A percentile compares a stretch with the other conserved stretches of the same genome.
Conservation (phyloP, 2,113 vertebrate species). For the Caranx melampygus region DNA sequence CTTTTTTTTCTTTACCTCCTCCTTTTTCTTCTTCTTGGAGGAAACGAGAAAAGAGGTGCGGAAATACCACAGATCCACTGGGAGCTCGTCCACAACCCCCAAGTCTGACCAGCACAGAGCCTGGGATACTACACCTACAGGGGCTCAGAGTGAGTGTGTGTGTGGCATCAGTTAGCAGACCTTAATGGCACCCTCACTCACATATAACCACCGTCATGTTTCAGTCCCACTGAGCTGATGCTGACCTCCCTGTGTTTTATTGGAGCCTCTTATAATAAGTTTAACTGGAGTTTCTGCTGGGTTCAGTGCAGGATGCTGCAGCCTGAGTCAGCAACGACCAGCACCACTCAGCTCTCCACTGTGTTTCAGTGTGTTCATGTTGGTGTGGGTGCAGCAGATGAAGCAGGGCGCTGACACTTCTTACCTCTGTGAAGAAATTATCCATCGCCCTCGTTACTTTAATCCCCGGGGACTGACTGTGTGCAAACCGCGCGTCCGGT, state of each 20-base stretch:
- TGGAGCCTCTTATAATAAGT: too few species aligned
- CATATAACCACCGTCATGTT: too few species aligned
- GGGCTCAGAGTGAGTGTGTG: background rate
- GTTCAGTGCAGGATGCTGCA: too few species aligned
- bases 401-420: constrained; percentile 22
- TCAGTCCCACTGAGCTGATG: background rate
- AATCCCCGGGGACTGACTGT: constrained; percentile 70
- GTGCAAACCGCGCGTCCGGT: constrained; percentile 50
- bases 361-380: too few species aligned
- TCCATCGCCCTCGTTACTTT: constrained; percentile 83
- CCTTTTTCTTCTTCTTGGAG: constrained; percentile 57
- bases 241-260: too few species aligned
- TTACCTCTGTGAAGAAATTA: constrained; percentile 91
- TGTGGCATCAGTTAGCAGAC: background rate
- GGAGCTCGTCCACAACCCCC: constrained; percentile 68
- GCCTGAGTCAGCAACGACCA: too few species aligned
- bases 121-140: background rate
- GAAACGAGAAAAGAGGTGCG: constrained; percentile 83
- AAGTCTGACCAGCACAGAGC: constrained; percentile 20
- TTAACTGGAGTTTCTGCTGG: too few species aligned
- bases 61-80: constrained; percentile 80
- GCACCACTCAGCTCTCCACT: too few species aligned
- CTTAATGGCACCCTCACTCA: too few species aligned
- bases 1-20: background rate
- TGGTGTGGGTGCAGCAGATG: too few species aligned